Conservation (phyloP, 2,113 vertebrate species). For the human region DNA sequence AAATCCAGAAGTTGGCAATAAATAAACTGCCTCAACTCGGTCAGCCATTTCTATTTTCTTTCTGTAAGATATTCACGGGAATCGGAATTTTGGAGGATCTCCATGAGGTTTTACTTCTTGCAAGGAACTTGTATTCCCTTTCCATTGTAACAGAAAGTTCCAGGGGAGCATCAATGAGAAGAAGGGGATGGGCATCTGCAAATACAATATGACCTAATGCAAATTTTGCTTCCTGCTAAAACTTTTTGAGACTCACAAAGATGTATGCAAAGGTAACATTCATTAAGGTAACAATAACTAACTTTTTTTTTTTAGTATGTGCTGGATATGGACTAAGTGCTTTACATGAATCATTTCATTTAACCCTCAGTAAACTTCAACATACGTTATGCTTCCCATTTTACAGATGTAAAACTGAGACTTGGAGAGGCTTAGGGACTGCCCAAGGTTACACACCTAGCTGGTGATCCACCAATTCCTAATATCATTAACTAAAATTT, state of each 20-base stretch:
- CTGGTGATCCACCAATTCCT: not conserved
- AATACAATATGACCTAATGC: not conserved
- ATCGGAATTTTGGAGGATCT: not conserved
- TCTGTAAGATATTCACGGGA: not conserved
- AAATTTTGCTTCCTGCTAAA: not conserved
- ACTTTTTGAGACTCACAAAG: not conserved
- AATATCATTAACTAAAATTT: not conserved
- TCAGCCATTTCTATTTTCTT: not conserved
- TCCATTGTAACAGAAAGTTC: not conserved
- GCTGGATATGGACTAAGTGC: not conserved
- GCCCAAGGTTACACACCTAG: not conserved
- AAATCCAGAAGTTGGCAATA: not conserved
- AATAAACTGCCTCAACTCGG: not conserved
- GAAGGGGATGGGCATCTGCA: not conserved
- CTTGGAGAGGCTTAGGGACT: not conserved
- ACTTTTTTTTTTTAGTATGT: not conserved
- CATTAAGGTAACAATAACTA: not conserved
- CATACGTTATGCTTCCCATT: not conserved
- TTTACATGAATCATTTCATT: not conserved
- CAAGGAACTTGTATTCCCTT: not conserved
- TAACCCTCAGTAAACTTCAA: not conserved
- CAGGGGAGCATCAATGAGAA: accelerated
- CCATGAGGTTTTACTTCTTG: not conserved
- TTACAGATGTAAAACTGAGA: not conserved
- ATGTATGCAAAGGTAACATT: not conserved